Base-by-base conservation (phyloP, 1,140 invertebrate genomes). In the Lineus longissimus region DNA sequence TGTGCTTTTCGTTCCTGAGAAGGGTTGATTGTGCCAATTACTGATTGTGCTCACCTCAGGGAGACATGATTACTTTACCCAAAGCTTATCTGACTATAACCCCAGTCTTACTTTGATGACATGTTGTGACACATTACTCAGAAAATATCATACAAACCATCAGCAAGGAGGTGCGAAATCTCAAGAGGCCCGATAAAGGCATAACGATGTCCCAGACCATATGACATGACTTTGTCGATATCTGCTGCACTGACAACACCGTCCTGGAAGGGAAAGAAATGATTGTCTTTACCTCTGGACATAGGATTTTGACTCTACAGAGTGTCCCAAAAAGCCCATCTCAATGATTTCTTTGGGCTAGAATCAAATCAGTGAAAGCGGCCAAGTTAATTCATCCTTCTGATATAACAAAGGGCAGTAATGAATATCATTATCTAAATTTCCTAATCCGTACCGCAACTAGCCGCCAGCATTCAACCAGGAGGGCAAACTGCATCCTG, bases 151-250 rank as follows among this genome's bases (percentile, higher is more conserved):
- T 47, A 61, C 66, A 67, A 61, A 79, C 73, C 73, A 66, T 74
- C 68, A 54, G 94, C 94, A 84, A 98, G 98, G 25, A 98, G 85
- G 83, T 97, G 94, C 25, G 92, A 91, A 0, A 94, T 95, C 85
- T 98, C 94, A 57, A 97, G 84, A 1, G 93, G 89, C 25, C 96
- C 96, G 19, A 97, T 83, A 78, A 97, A 97, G 2, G 94, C 94
- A 77, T 97, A 98, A 62, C 95, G 86, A 86, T 92, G 91, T 19
- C 94, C 95, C 13, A 98, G 84, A 22, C 96, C 96, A 81, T 96
- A 91, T 17, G 89, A 92, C 87, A 97, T 97, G 0, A 97, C 92
- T 70, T 88, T 90, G 70, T 98, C 95, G 27, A 97, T 86, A 76
- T 98, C 95, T 70, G 90, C 87, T 0, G 92, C 93, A 75, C 88